Conservation (phyloP, 2,888 invertebrate genomes). For the Candidula unifasciata region DNA sequence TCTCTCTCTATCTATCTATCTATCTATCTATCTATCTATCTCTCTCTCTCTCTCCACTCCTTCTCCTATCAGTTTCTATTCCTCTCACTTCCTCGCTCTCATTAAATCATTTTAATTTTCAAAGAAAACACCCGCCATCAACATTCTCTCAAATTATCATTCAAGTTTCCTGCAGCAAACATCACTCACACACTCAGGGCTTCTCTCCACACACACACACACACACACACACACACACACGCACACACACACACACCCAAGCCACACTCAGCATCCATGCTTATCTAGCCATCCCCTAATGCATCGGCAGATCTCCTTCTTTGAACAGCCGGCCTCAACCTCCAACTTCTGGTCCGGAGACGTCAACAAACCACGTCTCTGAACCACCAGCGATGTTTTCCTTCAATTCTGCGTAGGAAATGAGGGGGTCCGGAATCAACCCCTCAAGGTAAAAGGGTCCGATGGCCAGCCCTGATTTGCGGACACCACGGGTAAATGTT, state of each 20-base stretch:
- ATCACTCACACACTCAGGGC: too few species aligned
- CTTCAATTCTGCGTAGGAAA: constrained; percentile 39
- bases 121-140: background rate
- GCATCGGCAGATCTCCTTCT: constrained; percentile 1
- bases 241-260: too few species aligned
- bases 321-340: background rate
- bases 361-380: constrained; percentile 4
- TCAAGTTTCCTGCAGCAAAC: too few species aligned
- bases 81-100: background rate
- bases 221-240: too few species aligned
- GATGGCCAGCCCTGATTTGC: constrained; percentile 20
- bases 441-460: background rate
- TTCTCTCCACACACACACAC: too few species aligned
- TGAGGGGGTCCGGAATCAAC: constrained; percentile 20
- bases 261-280: background rate
- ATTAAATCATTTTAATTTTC: background rate
- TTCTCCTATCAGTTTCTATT: background rate
- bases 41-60: background rate
- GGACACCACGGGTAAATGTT: constrained; percentile 20
- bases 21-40: too few species aligned
- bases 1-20: too few species aligned
- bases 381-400: constrained; percentile 17
- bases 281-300: background rate
- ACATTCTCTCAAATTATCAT: background rate
- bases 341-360: background rate